phyloP scores from a whole-genome alignment of 1,140 invertebrate species.

The Charaxes varanes region DNA sequence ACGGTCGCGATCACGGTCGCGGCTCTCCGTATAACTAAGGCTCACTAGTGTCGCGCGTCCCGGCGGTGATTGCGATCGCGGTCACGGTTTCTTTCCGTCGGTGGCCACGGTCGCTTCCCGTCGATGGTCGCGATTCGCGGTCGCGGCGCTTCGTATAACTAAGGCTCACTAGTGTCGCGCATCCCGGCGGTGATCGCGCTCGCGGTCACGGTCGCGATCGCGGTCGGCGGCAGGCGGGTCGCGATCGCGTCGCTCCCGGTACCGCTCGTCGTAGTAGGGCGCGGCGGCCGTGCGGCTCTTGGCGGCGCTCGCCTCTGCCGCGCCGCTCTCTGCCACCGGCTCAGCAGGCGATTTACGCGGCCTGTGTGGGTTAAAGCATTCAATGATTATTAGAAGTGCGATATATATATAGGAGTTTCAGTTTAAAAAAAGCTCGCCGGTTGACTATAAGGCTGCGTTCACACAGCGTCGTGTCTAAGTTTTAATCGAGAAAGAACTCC shows the following conservation, averaged over 20 bases:
- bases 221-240: constrained; percentile 78
- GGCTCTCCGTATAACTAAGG: too few species aligned
- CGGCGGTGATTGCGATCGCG: constrained; percentile 78
- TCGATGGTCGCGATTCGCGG: constrained; percentile 77
- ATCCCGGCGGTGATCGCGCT: constrained; percentile 80
- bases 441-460: too few species aligned
- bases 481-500: too few species aligned
- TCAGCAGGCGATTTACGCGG: constrained; percentile 77
- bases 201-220: constrained; percentile 78
- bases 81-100: not conserved
- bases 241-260: constrained; percentile 80
- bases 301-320: constrained; percentile 68
- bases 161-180: constrained; percentile 77
- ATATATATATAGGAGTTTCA: too few species aligned
- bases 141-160: too few species aligned
- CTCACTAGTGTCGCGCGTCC: constrained; percentile 79
- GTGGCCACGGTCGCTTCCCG: too few species aligned
- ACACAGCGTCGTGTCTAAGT: too few species aligned
- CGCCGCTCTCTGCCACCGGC: constrained; percentile 52
- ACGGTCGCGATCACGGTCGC: too few species aligned
- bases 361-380: too few species aligned
- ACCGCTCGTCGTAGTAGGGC: constrained; percentile 88
- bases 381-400: too few species aligned
- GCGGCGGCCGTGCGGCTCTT: constrained; percentile 77
- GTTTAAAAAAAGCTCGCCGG: too few species aligned